phyloP scores from a whole-genome alignment of 2,113 vertebrate genomes.

The Nothocercus julius region DNA sequence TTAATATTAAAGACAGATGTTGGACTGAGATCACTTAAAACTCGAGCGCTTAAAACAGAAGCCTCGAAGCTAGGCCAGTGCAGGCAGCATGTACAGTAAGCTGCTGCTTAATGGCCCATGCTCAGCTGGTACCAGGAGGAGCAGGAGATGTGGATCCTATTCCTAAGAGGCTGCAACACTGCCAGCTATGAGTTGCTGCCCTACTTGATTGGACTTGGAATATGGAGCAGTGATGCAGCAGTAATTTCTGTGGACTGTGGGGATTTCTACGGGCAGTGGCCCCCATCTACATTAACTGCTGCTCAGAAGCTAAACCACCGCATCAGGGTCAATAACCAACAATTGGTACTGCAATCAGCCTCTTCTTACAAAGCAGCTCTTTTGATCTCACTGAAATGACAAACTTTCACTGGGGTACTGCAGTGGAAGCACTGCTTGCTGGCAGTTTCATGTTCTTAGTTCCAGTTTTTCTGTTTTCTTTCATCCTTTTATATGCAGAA shows the following conservation, averaged over 20 bases:
- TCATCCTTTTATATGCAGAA: background rate
- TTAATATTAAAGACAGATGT: background rate
- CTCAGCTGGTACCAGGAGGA: background rate
- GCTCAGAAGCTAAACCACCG: fast-evolving
- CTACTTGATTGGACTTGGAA: background rate
- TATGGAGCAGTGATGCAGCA: background rate
- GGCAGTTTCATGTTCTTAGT: background rate
- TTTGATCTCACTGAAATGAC: background rate
- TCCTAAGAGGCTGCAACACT: background rate
- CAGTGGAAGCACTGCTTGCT: background rate
- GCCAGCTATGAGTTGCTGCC: background rate
- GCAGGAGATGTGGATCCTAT: background rate
- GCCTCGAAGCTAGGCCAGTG: background rate
- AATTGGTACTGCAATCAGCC: background rate
- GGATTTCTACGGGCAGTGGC: background rate
- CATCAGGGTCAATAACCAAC: background rate
- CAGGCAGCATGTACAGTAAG: background rate
- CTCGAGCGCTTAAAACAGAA: background rate
- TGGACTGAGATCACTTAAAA: background rate
- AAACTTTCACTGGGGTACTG: background rate
- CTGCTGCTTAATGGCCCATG: background rate
- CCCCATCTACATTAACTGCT: background rate
- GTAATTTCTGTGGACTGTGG: background rate
- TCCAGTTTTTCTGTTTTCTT: background rate
- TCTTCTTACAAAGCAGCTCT: background rate